Base-by-base conservation (phyloP, 2,113 vertebrate species). In the Tragelaphus scriptus region DNA sequence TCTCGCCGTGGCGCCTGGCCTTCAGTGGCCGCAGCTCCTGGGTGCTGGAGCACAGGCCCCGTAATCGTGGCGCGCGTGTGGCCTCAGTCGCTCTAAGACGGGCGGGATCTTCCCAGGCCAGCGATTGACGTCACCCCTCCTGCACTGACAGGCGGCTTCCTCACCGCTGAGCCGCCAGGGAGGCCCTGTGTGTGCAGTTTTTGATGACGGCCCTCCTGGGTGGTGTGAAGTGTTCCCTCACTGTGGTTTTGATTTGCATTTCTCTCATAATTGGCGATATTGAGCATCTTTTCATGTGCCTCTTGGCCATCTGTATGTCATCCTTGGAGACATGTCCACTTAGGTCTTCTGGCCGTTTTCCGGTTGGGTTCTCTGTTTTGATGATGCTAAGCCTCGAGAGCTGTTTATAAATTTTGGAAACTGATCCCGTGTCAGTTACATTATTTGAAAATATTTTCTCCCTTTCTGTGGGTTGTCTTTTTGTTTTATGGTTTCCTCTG, bases 1-100 rank as follows among this genome's bases (percentile, higher is more conserved):
- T 23, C 19, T 71, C 1, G 0, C 19, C 0, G 32, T 2, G 2
- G 30, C 17, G 0, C 9, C 0, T 36, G n/a, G n/a, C 65, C 19
- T 36, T 21, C 65, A 9, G 63, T 2, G 32, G 16, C 7, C 19
- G 63, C 32, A 1, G 16, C 63, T 2, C 61, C 30, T 0, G 32
- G 63, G 32, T 3, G 8, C 63, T 5, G 17, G 36, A 3, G 71
- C 36, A 7, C 71, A 14, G 71, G 36, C 71, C 25, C 71, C 7
- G 19, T 2, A 15, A 36, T 1, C 3, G 2, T 44, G 71, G 36
- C 21, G 0, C 11, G 0, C 0, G 36, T 23, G 6, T 9, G 71
- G 36, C 10, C 21, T 7, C 3, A 75, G 71, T 44, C 5, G 5
- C 36, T 44, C 71, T 6, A 11, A 13, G 71, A 40, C 36, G 14